Evolutionary conservation across 2,797 vertebrate species (phyloP).

Genomic region (Sarcoramphus papa): DNA sequence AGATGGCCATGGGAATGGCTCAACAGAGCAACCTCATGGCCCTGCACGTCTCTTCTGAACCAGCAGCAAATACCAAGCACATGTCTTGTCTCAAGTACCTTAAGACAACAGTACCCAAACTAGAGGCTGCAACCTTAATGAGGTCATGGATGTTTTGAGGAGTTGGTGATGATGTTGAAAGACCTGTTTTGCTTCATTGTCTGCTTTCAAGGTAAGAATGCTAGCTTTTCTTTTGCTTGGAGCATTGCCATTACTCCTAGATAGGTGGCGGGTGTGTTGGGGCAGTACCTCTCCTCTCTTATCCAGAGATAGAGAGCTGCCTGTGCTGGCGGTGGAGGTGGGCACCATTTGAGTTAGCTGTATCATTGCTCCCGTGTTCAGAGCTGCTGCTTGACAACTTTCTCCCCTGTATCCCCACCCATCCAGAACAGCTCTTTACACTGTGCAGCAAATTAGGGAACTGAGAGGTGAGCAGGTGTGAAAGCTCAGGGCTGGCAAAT

Average conservation of each 20-base stretch:
- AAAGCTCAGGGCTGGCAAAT: background rate
- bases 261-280: background rate
- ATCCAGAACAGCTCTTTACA: background rate
- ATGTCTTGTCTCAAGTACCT: background rate
- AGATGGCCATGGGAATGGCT: background rate
- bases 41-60: background rate
- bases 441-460: background rate
- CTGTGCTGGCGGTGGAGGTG: background rate
- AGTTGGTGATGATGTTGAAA: background rate
- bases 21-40: fast-evolving
- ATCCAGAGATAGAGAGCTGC: background rate
- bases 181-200: background rate
- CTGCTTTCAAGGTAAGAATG: background rate
- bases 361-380: background rate
- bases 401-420: background rate
- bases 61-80: background rate
- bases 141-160: background rate
- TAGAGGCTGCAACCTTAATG: background rate
- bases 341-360: background rate
- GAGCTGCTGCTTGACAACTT: background rate
- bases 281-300: background rate
- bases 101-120: background rate
- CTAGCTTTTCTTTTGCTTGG: background rate
- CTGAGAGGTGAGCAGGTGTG: background rate
- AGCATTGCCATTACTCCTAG: background rate